A percentile compares a stretch with the other conserved stretches of the same genome.
phyloP scores from a whole-genome alignment of 2,797 vertebrate species.

The Poecile montanus region DNA sequence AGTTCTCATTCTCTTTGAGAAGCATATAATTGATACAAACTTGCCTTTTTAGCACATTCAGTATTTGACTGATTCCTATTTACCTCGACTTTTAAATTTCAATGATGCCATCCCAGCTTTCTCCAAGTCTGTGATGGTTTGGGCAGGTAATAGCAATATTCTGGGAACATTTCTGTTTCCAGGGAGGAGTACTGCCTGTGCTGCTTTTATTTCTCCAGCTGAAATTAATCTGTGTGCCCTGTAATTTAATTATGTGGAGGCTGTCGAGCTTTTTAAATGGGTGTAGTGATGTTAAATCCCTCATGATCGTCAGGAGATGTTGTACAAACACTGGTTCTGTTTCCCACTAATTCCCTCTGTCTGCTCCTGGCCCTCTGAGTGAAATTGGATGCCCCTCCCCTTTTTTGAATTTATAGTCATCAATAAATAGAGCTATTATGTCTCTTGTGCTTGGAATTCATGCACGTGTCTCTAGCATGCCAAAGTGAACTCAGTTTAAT shows the following conservation, averaged over 20 bases:
- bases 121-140: neutral
- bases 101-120: neutral
- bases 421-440: neutral
- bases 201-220: neutral
- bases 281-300: neutral
- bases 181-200: neutral
- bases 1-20: neutral
- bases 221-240: neutral
- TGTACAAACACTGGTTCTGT: slow-evolving; percentile 12
- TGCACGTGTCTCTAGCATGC: neutral
- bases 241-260: slow-evolving; percentile 19
- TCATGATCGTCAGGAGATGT: neutral
- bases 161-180: neutral
- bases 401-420: neutral
- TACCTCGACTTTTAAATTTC: neutral
- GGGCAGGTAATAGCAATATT: neutral
- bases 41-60: neutral
- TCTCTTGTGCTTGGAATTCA: neutral
- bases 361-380: neutral
- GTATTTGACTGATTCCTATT: neutral
- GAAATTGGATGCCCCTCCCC: neutral
- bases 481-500: slow-evolving; percentile 1
- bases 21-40: neutral
- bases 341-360: neutral
- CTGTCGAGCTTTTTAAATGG: neutral